phyloP scores from a whole-genome alignment of 2,113 vertebrate species.

The Tinamus guttatus region DNA sequence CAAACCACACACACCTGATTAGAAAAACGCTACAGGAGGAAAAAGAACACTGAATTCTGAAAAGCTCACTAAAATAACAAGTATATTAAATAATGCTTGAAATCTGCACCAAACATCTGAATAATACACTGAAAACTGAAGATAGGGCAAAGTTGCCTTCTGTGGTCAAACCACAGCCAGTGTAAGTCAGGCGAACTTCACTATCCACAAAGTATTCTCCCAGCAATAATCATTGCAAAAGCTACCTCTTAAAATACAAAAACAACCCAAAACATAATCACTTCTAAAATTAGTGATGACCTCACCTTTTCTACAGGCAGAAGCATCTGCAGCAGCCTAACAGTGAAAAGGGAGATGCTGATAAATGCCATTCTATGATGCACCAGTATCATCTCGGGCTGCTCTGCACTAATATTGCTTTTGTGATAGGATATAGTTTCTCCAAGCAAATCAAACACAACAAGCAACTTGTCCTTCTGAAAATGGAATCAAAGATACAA shows the following conservation, averaged over 20 bases:
- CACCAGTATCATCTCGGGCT: slow-evolving; percentile 72
- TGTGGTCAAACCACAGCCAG: background rate
- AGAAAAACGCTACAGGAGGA: background rate
- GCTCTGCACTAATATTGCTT: slow-evolving; percentile 74
- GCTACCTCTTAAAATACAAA: background rate
- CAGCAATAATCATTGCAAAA: background rate
- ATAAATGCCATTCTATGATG: slow-evolving; percentile 89
- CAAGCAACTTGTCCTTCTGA: slow-evolving; percentile 88
- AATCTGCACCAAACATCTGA: background rate
- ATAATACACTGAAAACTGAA: background rate
- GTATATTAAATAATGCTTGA: background rate
- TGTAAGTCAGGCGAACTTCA: background rate
- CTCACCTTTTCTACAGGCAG: slow-evolving; percentile 94
- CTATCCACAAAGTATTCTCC: background rate
- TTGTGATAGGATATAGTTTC: slow-evolving; percentile 87
- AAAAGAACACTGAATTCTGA: background rate
- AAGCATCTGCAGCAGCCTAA: slow-evolving; percentile 88
- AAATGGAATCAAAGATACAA: slow-evolving; percentile 36
- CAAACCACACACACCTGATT: background rate
- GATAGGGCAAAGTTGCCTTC: background rate
- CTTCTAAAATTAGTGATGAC: background rate
- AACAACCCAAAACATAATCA: background rate
- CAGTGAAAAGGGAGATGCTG: slow-evolving; percentile 83
- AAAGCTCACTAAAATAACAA: background rate
- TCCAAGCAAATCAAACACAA: slow-evolving; percentile 84